phyloP scores from a whole-genome alignment of 2,888 invertebrate genomes.

The Tholera decimalis region DNA sequence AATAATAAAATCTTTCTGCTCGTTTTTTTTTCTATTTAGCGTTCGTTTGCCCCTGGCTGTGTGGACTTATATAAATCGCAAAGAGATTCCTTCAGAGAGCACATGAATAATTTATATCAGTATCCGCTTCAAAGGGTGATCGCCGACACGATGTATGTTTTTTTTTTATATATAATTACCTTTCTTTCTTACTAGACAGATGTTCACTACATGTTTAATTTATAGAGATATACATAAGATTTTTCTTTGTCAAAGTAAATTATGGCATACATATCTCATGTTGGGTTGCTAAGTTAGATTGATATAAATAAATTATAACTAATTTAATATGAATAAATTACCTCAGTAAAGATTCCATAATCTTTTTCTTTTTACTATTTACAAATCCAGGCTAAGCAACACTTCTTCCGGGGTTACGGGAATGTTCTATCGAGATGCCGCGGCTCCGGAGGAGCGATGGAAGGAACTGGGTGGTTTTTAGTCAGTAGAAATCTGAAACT shows the following conservation, averaged over 20 bases:
- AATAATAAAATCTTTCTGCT: background rate
- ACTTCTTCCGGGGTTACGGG: too few relatives aligned
- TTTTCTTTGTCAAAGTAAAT: background rate
- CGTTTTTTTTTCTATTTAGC: slow-evolving; percentile 15
- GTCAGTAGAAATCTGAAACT: too few relatives aligned
- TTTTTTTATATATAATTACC: slow-evolving; percentile 67
- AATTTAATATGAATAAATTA: too few relatives aligned
- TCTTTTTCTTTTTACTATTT: too few relatives aligned
- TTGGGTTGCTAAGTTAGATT: too few relatives aligned
- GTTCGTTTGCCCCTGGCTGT: slow-evolving; percentile 20
- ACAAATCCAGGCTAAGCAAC: too few relatives aligned
- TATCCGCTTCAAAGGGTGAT: slow-evolving; percentile 60
- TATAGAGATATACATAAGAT: slow-evolving; percentile 20
- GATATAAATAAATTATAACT: too few relatives aligned
- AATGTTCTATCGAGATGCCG: too few relatives aligned
- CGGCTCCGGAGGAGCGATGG: too few relatives aligned
- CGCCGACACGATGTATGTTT: slow-evolving; percentile 51
- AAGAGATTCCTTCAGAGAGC: slow-evolving; percentile 60
- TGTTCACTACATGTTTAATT: slow-evolving; percentile 42
- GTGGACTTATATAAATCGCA: slow-evolving; percentile 45
- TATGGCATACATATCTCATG: background rate
- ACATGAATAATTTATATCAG: slow-evolving; percentile 65
- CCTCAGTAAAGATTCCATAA: too few relatives aligned
- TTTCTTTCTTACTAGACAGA: slow-evolving; percentile 20
- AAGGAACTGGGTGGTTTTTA: too few relatives aligned